These are phyloP conservation scores for Lacanobia wlatinum DNA, from an alignment of 2,888 invertebrate genomes.

Conservation along the genomic window DNA sequence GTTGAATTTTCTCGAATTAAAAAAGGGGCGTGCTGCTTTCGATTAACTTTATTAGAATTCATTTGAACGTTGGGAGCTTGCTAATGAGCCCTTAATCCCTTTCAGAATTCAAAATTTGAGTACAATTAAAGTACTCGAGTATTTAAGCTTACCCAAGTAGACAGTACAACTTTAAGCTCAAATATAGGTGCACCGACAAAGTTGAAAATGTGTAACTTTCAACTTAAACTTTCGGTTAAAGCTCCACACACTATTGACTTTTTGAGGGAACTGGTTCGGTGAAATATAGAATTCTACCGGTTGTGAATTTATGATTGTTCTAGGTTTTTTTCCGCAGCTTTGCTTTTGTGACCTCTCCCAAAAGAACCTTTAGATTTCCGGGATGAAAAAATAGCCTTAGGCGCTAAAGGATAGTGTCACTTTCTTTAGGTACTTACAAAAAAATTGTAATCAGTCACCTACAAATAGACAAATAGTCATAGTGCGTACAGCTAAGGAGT, in stretches of 20 bases:
- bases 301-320: neutral
- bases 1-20: constrained; percentile 76
- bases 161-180: constrained; percentile 39
- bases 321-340: neutral
- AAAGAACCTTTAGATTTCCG: neutral
- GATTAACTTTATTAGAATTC: constrained; percentile 88
- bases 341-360: neutral
- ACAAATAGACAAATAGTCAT: no score
- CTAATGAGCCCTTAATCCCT: constrained; percentile 82
- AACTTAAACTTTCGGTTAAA: constrained; percentile 39
- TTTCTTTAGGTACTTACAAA: no score
- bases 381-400: neutral
- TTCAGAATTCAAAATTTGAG: constrained; percentile 63
- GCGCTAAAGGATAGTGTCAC: no score
- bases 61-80: constrained; percentile 78
- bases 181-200: constrained; percentile 40
- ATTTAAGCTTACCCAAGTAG: constrained; percentile 34
- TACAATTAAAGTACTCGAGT: constrained; percentile 27
- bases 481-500: no score
- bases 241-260: constrained; percentile 46
- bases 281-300: neutral
- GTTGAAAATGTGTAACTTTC: constrained; percentile 52
- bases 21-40: constrained; percentile 74
- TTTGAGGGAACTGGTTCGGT: constrained; percentile 18
- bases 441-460: no score